These are phyloP conservation scores for Dolichoris vasculosae DNA, from an alignment of 1,140 invertebrate species.

Conservation along the genomic window DNA sequence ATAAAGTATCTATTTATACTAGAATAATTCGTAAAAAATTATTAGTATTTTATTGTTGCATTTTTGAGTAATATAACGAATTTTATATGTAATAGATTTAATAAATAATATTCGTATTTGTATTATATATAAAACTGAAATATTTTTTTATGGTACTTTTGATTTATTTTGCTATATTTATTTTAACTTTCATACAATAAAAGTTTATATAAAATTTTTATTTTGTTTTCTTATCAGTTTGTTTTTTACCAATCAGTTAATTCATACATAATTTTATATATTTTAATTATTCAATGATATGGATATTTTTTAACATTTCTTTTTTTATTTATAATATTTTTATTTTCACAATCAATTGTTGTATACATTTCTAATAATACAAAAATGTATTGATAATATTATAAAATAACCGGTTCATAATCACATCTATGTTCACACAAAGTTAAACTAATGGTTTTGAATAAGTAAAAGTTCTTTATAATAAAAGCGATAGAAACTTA, in stretches of 20 bases:
- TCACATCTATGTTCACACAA: constrained; percentile 11
- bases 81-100: too few species aligned
- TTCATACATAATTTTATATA: background rate
- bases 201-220: too few species aligned
- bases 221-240: background rate
- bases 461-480: constrained; percentile 3
- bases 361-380: background rate
- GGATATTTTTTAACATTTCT: background rate
- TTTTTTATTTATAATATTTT: background rate
- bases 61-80: too few species aligned
- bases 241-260: too few species aligned
- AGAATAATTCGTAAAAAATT: too few species aligned
- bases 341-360: background rate
- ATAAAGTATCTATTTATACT: too few species aligned
- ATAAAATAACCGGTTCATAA: constrained; percentile 20
- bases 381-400: background rate
- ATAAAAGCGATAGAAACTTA: background rate
- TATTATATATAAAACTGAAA: too few species aligned
- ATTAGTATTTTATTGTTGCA: too few species aligned
- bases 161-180: too few species aligned
- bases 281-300: background rate
- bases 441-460: background rate
- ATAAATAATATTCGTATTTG: too few species aligned
- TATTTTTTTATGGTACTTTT: too few species aligned
- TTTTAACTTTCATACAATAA: too few species aligned